These are phyloP conservation scores for Falco columbarius DNA, from an alignment of 2,797 vertebrate species.

Conservation along the genomic window DNA sequence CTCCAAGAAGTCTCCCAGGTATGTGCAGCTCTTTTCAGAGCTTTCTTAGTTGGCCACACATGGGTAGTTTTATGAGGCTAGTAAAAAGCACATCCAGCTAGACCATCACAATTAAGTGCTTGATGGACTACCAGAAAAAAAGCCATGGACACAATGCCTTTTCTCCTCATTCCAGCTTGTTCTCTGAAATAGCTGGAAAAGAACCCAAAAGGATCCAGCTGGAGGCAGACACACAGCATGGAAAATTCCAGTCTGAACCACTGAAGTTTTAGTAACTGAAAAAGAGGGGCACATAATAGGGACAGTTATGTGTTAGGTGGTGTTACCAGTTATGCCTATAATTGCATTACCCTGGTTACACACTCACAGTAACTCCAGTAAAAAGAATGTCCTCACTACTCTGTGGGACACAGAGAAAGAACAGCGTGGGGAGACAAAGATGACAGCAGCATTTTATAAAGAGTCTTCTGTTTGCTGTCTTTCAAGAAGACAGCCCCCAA, in stretches of 20 bases:
- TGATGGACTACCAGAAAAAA: conserved; percentile 24
- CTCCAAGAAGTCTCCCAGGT: background rate
- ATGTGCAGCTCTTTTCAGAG: background rate
- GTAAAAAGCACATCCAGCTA: conserved; percentile 32
- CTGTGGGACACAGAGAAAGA: background rate
- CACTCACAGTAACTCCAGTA: background rate
- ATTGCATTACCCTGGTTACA: conserved; percentile 57
- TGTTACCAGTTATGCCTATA: conserved; percentile 44
- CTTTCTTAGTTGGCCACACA: conserved; percentile 15
- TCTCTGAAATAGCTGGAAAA: conserved; percentile 49
- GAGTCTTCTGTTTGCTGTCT: background rate
- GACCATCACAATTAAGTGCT: background rate
- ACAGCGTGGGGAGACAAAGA: background rate
- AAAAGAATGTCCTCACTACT: conserved; percentile 27
- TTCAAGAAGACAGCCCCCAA: background rate
- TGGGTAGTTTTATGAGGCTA: background rate
- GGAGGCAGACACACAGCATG: conserved; percentile 49
- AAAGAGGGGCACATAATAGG: conserved; percentile 35
- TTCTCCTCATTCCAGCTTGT: conserved; percentile 10
- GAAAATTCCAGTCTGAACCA: conserved; percentile 65
- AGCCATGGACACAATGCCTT: conserved; percentile 27
- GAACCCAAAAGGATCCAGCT: conserved; percentile 46
- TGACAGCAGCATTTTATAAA: background rate
- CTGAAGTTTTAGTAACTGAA: conserved; percentile 25
- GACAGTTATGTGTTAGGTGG: conserved; percentile 55